phyloP scores from a whole-genome alignment of 2,888 invertebrate genomes.

The Polydrusus tereticollis region DNA sequence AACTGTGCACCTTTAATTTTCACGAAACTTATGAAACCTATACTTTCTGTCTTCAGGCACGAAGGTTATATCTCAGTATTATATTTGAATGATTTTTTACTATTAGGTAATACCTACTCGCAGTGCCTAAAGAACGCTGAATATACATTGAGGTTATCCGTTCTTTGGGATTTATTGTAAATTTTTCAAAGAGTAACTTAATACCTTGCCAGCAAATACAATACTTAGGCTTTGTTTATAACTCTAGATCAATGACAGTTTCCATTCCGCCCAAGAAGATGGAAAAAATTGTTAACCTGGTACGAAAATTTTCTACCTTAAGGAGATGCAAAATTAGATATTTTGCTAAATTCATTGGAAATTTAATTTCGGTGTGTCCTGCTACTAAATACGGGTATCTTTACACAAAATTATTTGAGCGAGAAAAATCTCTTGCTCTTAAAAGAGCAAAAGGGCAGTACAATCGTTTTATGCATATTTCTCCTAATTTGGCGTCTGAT shows the following conservation, averaged over 20 bases:
- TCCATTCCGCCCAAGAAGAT: not conserved
- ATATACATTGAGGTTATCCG: not conserved
- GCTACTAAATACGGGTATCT: not conserved
- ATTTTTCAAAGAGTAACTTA: not conserved
- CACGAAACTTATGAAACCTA: slow-evolving; percentile 29
- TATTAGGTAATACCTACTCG: not conserved
- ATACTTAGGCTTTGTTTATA: slow-evolving; percentile 20
- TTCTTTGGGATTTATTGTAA: slow-evolving; percentile 13
- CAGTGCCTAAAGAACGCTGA: not conserved
- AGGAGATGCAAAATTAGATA: not conserved
- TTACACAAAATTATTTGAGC: slow-evolving; percentile 25
- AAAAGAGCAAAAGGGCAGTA: not conserved
- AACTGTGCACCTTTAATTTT: slow-evolving; percentile 15
- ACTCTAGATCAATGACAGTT: not conserved
- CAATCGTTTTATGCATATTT: not conserved
- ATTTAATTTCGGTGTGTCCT: not conserved
- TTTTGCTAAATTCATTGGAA: slow-evolving; percentile 13
- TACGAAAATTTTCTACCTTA: not conserved
- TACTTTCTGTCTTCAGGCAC: not conserved
- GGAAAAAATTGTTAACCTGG: not conserved
- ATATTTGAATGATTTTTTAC: slow-evolving; percentile 31
- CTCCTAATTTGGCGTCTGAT: not conserved
- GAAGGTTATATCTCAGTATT: not conserved
- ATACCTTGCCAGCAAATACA: not conserved
- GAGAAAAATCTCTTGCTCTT: not conserved